Base-by-base conservation (phyloP, 2,797 vertebrate species). In the Lepilemur septentrionalis region DNA sequence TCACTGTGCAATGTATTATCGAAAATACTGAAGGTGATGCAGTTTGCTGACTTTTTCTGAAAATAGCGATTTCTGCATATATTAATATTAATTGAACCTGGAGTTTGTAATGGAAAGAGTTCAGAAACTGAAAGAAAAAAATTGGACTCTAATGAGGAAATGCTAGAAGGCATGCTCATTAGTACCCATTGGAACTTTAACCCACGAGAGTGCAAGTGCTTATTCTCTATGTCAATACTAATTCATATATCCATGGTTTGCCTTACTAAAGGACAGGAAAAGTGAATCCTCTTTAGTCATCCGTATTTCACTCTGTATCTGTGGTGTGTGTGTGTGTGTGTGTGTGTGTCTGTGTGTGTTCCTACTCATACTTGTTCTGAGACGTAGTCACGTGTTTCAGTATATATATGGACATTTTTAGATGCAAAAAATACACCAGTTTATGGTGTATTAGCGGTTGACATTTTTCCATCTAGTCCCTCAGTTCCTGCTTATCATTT, bases 61-160 rank as follows among this genome's bases (percentile, higher is more conserved):
- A 91, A 96, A 96, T 43, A 83, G 70, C 55, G 76, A 90, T 95
- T 88, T 73, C 32, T 96, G 89, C 81, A 97, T 97, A 96, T 96
- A 96, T 97, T 97, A 97, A 96, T 93, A 96, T 87, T 97, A 97
- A 96, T 87, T 94, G 50, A 91, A 91, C 41, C n/a, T 95, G 43
- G 83, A 93, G 5, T 91, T 86, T 93, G 20, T 72, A 73, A 85
- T 85, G 50, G 65, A 93, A 93, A 70, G 20, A 75, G 48, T 92
- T 92, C 70, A 92, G 92, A 96, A 84, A 91, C 52, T 59, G 61
- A 55, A 59, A 83, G 75, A 69, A 89, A 73, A 63, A 20, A 85
- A 63, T 50, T 46, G 70, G 46, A 83, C 28, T 82, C 73, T 95
- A 97, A 96, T 90, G 94, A 97, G 89, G 57, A 90, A 85, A 81